Percentiles rank a stretch among this genome's conserved stretches.
Conservation (phyloP, 2,797 vertebrate genomes). For the Chaetodon trifasciatus region DNA sequence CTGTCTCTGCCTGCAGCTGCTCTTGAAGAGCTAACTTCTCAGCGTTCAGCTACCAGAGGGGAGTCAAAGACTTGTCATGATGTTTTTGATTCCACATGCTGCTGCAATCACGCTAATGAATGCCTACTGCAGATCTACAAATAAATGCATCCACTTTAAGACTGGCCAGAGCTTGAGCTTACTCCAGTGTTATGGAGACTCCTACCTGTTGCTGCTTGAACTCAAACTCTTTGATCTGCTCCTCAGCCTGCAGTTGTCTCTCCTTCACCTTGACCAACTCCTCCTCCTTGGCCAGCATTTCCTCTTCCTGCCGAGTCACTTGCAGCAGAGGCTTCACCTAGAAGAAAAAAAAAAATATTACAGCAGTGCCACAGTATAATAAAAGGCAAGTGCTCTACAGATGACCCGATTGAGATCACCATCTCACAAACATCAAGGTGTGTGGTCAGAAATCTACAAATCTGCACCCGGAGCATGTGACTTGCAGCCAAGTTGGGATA, state of each 20-base stretch:
- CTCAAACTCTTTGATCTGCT: slow-evolving; percentile 90
- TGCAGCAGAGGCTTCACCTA: slow-evolving; percentile 98
- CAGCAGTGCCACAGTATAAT: background rate
- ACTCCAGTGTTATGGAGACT: background rate
- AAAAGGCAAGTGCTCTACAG: background rate
- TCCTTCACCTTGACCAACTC: slow-evolving; percentile 92
- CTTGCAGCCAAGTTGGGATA: no score
- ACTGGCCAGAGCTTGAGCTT: background rate
- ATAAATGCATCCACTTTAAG: background rate
- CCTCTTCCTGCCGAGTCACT: slow-evolving; percentile 95
- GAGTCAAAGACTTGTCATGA: background rate
- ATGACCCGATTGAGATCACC: background rate
- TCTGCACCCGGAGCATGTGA: background rate
- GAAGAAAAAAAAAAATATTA: background rate
- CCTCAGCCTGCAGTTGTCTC: slow-evolving; percentile 88
- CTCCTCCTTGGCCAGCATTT: slow-evolving; percentile 95
- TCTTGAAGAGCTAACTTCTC: slow-evolving; percentile 97
- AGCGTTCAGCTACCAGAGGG: slow-evolving; percentile 84
- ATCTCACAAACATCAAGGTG: background rate
- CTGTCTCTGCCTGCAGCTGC: slow-evolving; percentile 97
- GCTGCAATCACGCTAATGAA: background rate
- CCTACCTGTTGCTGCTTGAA: slow-evolving; percentile 91
- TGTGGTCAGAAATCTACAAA: background rate
- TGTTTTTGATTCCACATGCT: background rate
- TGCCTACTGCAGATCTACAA: background rate